Evolutionary conservation across 2,888 invertebrate species (phyloP).

Genomic region (Marasmarcha lunaedactyla): DNA sequence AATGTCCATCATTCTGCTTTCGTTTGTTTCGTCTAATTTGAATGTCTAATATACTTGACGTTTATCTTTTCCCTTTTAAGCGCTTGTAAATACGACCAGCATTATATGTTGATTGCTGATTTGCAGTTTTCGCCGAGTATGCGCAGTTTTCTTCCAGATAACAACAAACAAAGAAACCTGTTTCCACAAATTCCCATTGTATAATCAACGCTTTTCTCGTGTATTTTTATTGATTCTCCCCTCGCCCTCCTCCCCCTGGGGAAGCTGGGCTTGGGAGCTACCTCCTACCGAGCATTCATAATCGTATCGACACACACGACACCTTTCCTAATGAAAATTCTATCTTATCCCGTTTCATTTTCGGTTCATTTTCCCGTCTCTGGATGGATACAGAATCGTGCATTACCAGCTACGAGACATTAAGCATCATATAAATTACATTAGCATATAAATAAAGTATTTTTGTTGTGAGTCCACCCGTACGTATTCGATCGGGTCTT

Average conservation of each 20-base stretch:
- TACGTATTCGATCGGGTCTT: slow-evolving; percentile 46
- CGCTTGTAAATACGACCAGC: slow-evolving; percentile 6
- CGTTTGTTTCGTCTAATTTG: slow-evolving; percentile 55
- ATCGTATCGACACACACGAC: slow-evolving; percentile 63
- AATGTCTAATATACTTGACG: slow-evolving; percentile 43
- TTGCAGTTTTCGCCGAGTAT: no score
- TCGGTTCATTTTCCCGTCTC: slow-evolving; percentile 30
- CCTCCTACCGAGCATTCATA: slow-evolving; percentile 70
- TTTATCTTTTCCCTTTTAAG: slow-evolving; percentile 17
- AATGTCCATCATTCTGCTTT: slow-evolving; percentile 53
- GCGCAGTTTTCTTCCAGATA: background rate
- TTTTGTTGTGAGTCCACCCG: slow-evolving; percentile 41
- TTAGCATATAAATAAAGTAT: slow-evolving; percentile 72
- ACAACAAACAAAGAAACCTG: background rate
- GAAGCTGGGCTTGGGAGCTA: slow-evolving; percentile 53
- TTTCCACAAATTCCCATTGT: slow-evolving; percentile 46
- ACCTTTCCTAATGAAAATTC: slow-evolving; percentile 30
- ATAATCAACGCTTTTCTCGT: slow-evolving; percentile 68
- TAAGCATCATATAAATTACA: slow-evolving; percentile 71
- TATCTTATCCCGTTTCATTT: slow-evolving; percentile 34
- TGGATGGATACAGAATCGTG: slow-evolving; percentile 63
- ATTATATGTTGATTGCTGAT: slow-evolving; percentile 2
- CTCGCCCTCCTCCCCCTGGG: slow-evolving; percentile 32
- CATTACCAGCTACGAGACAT: slow-evolving; percentile 68
- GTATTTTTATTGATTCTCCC: slow-evolving; percentile 68